Conservation (phyloP, 2,113 vertebrate species). For the Dascyllus trimaculatus region DNA sequence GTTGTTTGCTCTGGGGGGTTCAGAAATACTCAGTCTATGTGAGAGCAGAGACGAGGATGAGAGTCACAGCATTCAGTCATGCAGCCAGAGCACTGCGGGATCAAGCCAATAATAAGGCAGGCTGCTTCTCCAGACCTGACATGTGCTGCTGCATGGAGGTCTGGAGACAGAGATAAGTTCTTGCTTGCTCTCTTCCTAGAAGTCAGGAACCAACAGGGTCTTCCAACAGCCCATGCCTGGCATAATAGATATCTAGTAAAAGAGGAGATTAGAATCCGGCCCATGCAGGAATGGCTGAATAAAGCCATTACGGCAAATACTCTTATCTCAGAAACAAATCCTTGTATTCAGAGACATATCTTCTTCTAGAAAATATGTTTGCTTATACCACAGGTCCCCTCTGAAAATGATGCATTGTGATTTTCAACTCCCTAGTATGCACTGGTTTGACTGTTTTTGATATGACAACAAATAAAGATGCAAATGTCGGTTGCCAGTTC, state of each 20-base stretch:
- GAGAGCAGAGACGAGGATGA: conserved; percentile 48
- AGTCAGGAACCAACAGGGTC: conserved; percentile 50
- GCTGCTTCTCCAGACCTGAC: conserved; percentile 70
- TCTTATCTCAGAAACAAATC: conserved; percentile 60
- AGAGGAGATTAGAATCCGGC: conserved; percentile 57
- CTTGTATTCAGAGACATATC: conserved; percentile 41
- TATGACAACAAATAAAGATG: conserved; percentile 61
- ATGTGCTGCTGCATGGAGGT: conserved; percentile 69
- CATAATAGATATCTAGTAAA: conserved; percentile 55
- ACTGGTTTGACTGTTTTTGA: conserved; percentile 27
- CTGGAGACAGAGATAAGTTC: conserved; percentile 76
- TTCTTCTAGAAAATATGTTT: conserved; percentile 42
- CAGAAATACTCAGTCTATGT: conserved; percentile 27
- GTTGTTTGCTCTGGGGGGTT: conserved; percentile 47
- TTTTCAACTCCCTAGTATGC: not conserved
- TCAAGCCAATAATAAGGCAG: conserved; percentile 72
- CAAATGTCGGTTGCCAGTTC: conserved; percentile 45
- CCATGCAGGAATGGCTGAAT: conserved; percentile 40
- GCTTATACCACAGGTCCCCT: not conserved
- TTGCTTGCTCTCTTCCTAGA: conserved; percentile 49
- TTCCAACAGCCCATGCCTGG: conserved; percentile 48
- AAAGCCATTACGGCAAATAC: conserved; percentile 56
- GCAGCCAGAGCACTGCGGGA: conserved; percentile 60
- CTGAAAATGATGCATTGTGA: conserved; percentile 33
- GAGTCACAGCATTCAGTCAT: conserved; percentile 68